Percentiles rank a stretch among this genome's conserved stretches.
phyloP scores from a whole-genome alignment of 2,888 invertebrate genomes.

The Orthonevra nobilis region DNA sequence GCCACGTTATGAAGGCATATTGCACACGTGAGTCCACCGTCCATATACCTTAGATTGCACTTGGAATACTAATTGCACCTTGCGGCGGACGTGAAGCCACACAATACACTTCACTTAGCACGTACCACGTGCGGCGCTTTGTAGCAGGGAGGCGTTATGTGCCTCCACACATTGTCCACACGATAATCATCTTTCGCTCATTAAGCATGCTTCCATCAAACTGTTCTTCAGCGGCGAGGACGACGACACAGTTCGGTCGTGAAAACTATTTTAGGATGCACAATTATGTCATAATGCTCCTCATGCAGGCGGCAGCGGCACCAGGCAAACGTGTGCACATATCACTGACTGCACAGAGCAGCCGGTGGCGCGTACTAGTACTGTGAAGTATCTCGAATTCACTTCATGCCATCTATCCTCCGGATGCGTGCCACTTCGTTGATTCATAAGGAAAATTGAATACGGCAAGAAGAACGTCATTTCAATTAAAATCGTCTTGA shows the following conservation, averaged over 20 bases:
- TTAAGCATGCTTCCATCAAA: conserved; percentile 57
- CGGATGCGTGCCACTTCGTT: conserved; percentile 65
- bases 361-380: conserved; percentile 1
- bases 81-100: not conserved
- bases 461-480: conserved; percentile 18
- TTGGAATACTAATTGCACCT: conserved; percentile 45
- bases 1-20: conserved; percentile 6
- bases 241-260: conserved; percentile 15
- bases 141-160: not conserved
- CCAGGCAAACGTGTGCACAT: not conserved
- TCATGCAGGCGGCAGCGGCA: conserved; percentile 15
- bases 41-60: conserved; percentile 8
- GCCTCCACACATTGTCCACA: conserved; percentile 22
- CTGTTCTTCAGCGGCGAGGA: conserved; percentile 18
- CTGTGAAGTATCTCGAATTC: conserved; percentile 18
- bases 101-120: not conserved
- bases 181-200: conserved; percentile 56
- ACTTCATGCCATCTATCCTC: conserved; percentile 18
- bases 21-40: not conserved
- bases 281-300: conserved; percentile 58
- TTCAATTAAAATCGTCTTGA: conserved; percentile 67
- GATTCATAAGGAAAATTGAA: conserved; percentile 44
- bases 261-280: conserved; percentile 62
- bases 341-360: conserved; percentile 4
- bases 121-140: not conserved